Base-by-base conservation (phyloP, 2,797 vertebrate genomes). In the Trachops cirrhosus region DNA sequence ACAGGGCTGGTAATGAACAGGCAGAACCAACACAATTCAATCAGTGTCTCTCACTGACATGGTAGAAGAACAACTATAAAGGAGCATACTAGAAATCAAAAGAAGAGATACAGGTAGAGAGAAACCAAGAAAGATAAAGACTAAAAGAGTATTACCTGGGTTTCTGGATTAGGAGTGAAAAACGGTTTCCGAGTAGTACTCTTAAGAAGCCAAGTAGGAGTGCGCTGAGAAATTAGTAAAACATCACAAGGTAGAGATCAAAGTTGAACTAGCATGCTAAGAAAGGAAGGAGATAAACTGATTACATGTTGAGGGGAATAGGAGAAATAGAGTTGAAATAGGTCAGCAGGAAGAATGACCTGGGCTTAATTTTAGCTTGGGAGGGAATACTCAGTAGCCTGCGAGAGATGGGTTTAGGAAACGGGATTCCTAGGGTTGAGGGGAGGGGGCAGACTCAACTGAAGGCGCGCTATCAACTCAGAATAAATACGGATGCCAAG, bases 341-440 rank as follows among this genome's bases (percentile, higher is more conserved):
- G 48, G 48, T 50, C 39, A 34, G 21, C 26, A 78, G 24, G 10
- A 41, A 6, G 19, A 54, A 39, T 57, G 50, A 29, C 1, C 1
- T 80, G 15, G 15, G 14, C 26, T 5, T 26, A 21, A 11, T 71
- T 73, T 67, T 39, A 87, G 29, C 10, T 62, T 62, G 32, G 48
- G 15, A 78, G 24, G 8, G 1, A n/a, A 14, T 9, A n/a, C 22
- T 62, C 26, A 21, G 1, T 2, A 29, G 4, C 16, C 39, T 32
- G 39, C 0, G 9, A 87, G 4, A 34, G 59, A 52, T 16, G 52
- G 11, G 77, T 64, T 44, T 34, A 54, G 64, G 44, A 82, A 22
- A 85, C 18, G 1, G 32, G 1, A 0, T 39, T 59, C 12, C 46
- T 70, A 4, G 9, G 3, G 3, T 8, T 8, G 1, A 0, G 3